Evolutionary conservation across 2,888 invertebrate genomes (phyloP).

Genomic region (Azorinus chamasolen): DNA sequence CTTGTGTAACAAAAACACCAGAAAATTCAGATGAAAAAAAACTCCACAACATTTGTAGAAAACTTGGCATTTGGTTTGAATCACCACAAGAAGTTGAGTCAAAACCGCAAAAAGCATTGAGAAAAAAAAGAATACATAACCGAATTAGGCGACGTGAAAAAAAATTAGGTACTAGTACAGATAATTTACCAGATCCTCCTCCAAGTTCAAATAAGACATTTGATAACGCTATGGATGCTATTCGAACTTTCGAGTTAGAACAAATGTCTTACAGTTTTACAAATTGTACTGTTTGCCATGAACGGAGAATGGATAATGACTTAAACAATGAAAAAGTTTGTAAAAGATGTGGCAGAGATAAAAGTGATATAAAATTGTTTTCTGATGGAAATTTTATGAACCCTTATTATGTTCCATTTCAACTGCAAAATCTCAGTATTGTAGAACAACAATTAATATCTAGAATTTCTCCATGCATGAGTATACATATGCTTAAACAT

Average conservation of each 20-base stretch:
- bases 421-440: constrained; percentile 17
- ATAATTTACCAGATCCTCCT: too few species aligned
- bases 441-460: constrained; percentile 52
- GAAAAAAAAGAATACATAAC: too few species aligned
- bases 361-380: constrained; percentile 48
- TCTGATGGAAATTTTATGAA: constrained; percentile 54
- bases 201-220: too few species aligned
- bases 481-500: constrained; percentile 49
- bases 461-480: constrained; percentile 29
- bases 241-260: constrained; percentile 39
- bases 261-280: constrained; percentile 41
- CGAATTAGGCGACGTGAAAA: too few species aligned
- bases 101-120: too few species aligned
- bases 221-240: too few species aligned
- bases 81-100: too few species aligned
- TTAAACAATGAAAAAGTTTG: not conserved
- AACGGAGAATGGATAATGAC: not conserved
- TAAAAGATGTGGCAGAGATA: constrained; percentile 12
- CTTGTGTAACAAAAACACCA: too few species aligned
- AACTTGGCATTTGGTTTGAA: too few species aligned
- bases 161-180: too few species aligned
- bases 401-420: constrained; percentile 17
- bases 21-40: too few species aligned
- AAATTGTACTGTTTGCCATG: not conserved
- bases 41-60: too few species aligned